phyloP scores from a whole-genome alignment of 92 coral and sea anemone genomes.

The Epizoanthus illoricatus region DNA sequence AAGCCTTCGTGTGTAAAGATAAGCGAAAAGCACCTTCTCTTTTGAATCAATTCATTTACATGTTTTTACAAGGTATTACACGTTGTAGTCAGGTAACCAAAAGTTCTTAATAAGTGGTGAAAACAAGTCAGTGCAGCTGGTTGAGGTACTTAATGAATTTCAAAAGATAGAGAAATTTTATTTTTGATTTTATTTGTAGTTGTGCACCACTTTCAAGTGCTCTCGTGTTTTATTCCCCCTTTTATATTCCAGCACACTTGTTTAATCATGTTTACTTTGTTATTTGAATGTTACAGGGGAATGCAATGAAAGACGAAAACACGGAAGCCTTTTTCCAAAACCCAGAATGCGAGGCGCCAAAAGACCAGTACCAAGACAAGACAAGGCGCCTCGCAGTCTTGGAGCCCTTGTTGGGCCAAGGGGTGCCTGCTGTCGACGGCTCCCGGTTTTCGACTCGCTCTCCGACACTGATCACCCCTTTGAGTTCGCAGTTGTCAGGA shows the following conservation, averaged over 20 bases:
- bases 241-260: constrained; percentile 43
- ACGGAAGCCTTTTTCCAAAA: constrained; percentile 43
- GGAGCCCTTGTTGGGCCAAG: constrained; percentile 15
- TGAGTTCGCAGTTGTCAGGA: constrained; percentile 23
- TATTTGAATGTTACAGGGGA: constrained; percentile 71
- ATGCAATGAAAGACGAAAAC: constrained; percentile 60
- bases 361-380: not conserved
- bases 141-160: constrained; percentile 10
- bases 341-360: constrained; percentile 1
- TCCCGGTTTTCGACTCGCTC: not conserved
- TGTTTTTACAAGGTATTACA: constrained; percentile 61
- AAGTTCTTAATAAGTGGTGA: constrained; percentile 15
- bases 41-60: constrained; percentile 57
- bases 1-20: constrained; percentile 64
- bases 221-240: constrained; percentile 28
- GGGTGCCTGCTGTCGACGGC: not conserved
- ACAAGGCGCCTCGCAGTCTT: constrained; percentile 40
- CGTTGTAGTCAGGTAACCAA: constrained; percentile 16
- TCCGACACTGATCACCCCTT: constrained; percentile 15
- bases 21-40: constrained; percentile 58
- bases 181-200: constrained; percentile 7
- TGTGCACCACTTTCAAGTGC: constrained; percentile 27
- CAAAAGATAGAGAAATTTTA: constrained; percentile 25
- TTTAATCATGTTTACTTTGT: constrained; percentile 68
- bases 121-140: constrained; percentile 11